phyloP scores from a whole-genome alignment of 2,888 invertebrate genomes.

The Adelognathus sp. region DNA sequence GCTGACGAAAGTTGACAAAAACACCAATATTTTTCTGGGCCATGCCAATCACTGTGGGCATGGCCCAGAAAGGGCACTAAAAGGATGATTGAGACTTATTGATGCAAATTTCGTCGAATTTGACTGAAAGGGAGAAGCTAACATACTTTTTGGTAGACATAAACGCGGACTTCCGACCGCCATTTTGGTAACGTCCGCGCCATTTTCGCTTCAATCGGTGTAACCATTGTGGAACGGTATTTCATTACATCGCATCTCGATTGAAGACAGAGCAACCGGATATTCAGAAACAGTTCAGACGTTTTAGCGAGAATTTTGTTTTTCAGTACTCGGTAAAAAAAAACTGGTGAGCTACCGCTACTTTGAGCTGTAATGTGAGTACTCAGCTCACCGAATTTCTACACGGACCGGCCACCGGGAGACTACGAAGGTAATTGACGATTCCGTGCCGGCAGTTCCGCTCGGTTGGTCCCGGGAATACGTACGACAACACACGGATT shows the following conservation, averaged over 20 bases:
- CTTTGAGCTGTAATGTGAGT: background rate
- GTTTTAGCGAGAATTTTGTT: background rate
- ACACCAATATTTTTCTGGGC: too few species aligned
- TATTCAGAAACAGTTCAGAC: background rate
- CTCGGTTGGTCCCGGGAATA: conserved; percentile 36
- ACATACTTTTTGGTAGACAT: too few species aligned
- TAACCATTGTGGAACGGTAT: background rate
- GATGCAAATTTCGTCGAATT: too few species aligned
- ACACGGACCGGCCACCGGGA: conserved; percentile 19
- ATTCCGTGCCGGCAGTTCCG: conserved; percentile 78
- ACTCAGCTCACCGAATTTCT: background rate
- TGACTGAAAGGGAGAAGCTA: too few species aligned
- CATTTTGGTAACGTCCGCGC: background rate
- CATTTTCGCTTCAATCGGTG: background rate
- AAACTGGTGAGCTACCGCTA: conserved; percentile 52
- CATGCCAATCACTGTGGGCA: too few species aligned
- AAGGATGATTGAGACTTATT: too few species aligned
- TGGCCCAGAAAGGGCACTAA: too few species aligned
- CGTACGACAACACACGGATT: conserved; percentile 12
- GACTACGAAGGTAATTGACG: conserved; percentile 68
- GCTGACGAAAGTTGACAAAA: too few species aligned
- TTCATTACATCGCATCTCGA: background rate
- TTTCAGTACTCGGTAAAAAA: background rate
- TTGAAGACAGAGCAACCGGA: background rate
- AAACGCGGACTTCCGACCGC: background rate